Conservation (phyloP, 2,113 vertebrate genomes). For the Calidris pygmaea region DNA sequence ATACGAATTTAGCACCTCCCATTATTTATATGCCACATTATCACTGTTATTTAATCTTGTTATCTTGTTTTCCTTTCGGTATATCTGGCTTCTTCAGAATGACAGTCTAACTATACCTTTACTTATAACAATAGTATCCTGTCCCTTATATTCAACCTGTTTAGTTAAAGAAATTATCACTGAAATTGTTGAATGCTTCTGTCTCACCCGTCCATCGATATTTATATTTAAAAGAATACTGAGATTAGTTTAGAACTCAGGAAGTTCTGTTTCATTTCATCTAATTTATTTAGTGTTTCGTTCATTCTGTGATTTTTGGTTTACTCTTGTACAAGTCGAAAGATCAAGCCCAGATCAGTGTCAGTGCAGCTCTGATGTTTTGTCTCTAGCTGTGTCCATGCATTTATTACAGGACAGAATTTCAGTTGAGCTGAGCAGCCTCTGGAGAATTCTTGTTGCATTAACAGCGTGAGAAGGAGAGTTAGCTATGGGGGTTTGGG, state of each 20-base stretch:
- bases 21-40: background rate
- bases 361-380: background rate
- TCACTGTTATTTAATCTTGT: conserved; percentile 32
- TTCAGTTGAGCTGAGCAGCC: background rate
- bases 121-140: background rate
- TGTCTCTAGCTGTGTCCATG: background rate
- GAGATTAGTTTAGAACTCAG: background rate
- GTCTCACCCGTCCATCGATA: background rate
- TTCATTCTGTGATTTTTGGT: background rate
- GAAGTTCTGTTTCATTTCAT: background rate
- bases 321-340: background rate
- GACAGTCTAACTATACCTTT: background rate
- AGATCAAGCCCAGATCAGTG: background rate
- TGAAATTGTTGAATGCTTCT: background rate
- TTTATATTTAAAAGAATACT: background rate
- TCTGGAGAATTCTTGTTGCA: background rate
- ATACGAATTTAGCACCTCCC: background rate
- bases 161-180: background rate
- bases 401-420: background rate
- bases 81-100: background rate
- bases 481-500: background rate
- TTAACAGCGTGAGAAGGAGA: background rate
- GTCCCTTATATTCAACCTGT: background rate
- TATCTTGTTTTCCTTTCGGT: conserved; percentile 26
- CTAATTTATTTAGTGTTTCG: background rate